Evolutionary conservation across 1,140 invertebrate genomes (phyloP).

Genomic region (Eubasilissa regina): DNA sequence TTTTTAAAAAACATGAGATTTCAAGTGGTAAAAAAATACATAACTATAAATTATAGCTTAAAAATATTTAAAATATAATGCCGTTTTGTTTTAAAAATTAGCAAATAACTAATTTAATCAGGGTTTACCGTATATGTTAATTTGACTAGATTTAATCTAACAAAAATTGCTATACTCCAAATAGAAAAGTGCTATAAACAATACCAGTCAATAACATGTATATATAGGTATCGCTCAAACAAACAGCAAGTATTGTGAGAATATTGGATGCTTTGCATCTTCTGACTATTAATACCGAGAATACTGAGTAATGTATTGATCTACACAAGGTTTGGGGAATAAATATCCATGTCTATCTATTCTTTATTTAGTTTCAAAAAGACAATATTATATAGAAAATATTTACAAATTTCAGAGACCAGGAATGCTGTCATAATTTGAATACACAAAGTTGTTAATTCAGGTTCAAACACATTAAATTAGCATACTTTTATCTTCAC

Average conservation of each 20-base stretch:
- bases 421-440: constrained; percentile 22
- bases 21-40: neutral
- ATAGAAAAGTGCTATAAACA: constrained; percentile 12
- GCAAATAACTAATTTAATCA: neutral
- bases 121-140: constrained; percentile 6
- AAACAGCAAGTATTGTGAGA: no score
- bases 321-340: neutral
- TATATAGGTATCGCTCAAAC: neutral
- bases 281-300: neutral
- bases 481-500: neutral
- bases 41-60: neutral
- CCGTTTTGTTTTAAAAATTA: no score
- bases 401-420: constrained; percentile 23
- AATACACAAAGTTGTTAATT: neutral
- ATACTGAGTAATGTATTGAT: neutral
- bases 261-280: no score
- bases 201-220: constrained; percentile 18
- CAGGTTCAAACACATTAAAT: neutral
- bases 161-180: constrained; percentile 6
- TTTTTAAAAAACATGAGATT: neutral
- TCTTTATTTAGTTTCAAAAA: constrained; percentile 7
- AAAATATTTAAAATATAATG: no score
- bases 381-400: constrained; percentile 31
- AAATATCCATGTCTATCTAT: constrained; percentile 10
- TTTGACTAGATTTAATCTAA: constrained; percentile 35